A percentile compares a stretch with the other conserved stretches of the same genome.
phyloP scores from a whole-genome alignment of 2,888 invertebrate genomes.

The Drosophila maculinotata region DNA sequence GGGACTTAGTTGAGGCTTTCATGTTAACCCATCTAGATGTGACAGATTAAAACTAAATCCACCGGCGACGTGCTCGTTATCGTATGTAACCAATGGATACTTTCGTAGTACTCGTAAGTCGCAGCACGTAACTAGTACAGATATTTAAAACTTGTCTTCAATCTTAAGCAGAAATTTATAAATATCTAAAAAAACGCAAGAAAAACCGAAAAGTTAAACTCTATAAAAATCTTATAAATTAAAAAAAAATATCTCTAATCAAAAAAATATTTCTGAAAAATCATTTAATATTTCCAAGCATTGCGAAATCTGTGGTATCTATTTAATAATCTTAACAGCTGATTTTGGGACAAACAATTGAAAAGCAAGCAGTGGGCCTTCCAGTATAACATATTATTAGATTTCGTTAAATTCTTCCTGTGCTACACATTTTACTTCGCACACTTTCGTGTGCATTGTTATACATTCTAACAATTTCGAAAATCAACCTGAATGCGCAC shows the following conservation, averaged over 20 bases:
- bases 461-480: background rate
- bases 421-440: background rate
- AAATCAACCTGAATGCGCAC: background rate
- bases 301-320: conserved; percentile 2
- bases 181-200: too few relatives aligned
- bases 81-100: conserved; percentile 5
- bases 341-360: conserved; percentile 38
- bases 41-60: conserved; percentile 48
- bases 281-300: background rate
- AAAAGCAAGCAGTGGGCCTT: conserved; percentile 4
- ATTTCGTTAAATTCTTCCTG: rapidly evolving
- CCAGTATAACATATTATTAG: conserved; percentile 7
- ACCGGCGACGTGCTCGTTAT: conserved; percentile 26
- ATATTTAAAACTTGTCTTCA: background rate
- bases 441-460: rapidly evolving
- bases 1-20: conserved; percentile 51
- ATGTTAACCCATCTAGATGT: conserved; percentile 37
- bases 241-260: background rate
- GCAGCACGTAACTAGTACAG: too few relatives aligned
- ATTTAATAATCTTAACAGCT: conserved; percentile 2
- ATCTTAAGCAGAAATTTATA: conserved; percentile 1
- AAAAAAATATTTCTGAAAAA: too few relatives aligned
- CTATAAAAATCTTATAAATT: conserved; percentile 1
- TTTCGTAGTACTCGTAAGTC: too few relatives aligned
- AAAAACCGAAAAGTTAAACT: too few relatives aligned